phyloP scores from a whole-genome alignment of 2,113 vertebrate species.

The Macaca fascicularis region DNA sequence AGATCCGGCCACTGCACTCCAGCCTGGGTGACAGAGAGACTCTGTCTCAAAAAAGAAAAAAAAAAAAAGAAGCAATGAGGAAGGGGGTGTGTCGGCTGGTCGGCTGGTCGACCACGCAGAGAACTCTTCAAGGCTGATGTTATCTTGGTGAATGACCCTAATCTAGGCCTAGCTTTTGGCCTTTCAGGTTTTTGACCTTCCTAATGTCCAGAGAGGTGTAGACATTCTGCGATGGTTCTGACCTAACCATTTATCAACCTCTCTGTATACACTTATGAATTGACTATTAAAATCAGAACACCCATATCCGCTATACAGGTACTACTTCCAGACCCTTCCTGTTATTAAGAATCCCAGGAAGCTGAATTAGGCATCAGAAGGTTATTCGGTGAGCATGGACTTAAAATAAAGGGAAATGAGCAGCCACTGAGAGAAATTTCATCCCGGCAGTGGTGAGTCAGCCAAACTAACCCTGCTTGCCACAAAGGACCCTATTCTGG shows the following conservation, averaged over 20 bases:
- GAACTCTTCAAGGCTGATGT: neutral
- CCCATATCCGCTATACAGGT: neutral
- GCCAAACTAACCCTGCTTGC: neutral
- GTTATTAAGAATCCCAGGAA: neutral
- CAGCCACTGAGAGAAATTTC: neutral
- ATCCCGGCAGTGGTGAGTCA: neutral
- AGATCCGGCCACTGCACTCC: no score
- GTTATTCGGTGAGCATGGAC: neutral
- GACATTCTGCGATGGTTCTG: neutral
- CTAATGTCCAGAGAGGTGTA: neutral
- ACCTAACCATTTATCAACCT: neutral
- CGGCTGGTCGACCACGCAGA: neutral
- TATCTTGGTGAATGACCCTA: neutral
- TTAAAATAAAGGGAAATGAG: neutral
- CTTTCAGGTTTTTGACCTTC: neutral
- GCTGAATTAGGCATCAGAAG: neutral
- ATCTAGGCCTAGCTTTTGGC: neutral
- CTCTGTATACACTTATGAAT: neutral
- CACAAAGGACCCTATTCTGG: neutral
- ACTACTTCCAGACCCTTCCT: neutral
- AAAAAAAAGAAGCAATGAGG: neutral
- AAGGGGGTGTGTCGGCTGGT: neutral
- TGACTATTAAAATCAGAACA: neutral
- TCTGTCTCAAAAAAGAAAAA: no score
- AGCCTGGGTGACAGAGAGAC: no score